phyloP scores from a whole-genome alignment of 2,113 vertebrate species.

The Zosterops japonicus region DNA sequence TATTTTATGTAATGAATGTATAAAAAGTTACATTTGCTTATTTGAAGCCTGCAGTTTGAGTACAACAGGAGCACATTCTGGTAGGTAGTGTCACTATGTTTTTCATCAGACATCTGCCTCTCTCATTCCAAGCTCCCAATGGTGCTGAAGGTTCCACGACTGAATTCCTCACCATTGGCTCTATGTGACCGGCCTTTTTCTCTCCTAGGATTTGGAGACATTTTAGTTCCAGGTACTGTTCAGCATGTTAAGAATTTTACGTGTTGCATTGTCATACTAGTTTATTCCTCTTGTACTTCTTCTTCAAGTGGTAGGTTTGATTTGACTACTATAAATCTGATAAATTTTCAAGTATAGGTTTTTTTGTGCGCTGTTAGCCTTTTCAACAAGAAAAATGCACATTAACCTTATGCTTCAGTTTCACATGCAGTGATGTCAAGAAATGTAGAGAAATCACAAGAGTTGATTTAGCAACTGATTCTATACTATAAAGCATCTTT shows the following conservation, averaged over 20 bases:
- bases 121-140: slow-evolving; percentile 85
- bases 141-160: slow-evolving; percentile 93
- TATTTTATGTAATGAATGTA: not conserved
- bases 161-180: slow-evolving; percentile 87
- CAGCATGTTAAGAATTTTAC: not conserved
- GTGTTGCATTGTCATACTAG: not conserved
- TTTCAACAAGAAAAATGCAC: not conserved
- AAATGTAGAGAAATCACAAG: not conserved
- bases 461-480: not conserved
- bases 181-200: slow-evolving; percentile 94
- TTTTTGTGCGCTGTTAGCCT: not conserved
- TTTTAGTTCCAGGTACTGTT: slow-evolving; percentile 92
- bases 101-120: not conserved
- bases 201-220: slow-evolving; percentile 93
- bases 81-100: not conserved
- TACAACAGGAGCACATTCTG: not conserved
- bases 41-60: not conserved
- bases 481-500: not conserved
- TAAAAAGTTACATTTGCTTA: not conserved
- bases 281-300: not conserved
- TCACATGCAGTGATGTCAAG: not conserved
- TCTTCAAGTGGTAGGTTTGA: not conserved
- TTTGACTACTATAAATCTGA: not conserved
- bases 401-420: not conserved
- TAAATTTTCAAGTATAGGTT: not conserved